Evolutionary conservation across 2,888 invertebrate genomes (phyloP).

Genomic region (Caenorhabditis imperialis): DNA sequence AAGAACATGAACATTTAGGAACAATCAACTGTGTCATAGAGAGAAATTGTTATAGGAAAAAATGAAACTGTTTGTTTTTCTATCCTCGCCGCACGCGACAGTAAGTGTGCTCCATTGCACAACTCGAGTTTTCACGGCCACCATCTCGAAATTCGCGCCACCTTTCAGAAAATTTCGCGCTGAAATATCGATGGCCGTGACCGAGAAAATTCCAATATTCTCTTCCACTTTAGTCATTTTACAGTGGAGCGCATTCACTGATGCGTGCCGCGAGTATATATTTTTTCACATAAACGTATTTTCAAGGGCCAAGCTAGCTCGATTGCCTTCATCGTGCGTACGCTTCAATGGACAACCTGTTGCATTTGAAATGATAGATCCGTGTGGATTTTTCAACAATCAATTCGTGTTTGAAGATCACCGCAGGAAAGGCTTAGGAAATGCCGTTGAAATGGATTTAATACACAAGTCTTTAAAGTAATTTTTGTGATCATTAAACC

Average conservation of each 20-base stretch:
- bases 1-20: background rate
- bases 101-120: too few relatives aligned
- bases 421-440: slow-evolving; percentile 61
- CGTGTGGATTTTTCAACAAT: slow-evolving; percentile 64
- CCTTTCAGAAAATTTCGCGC: too few relatives aligned
- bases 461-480: slow-evolving; percentile 58
- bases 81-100: too few relatives aligned
- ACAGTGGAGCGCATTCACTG: slow-evolving; percentile 7
- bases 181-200: background rate
- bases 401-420: slow-evolving; percentile 63
- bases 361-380: slow-evolving; percentile 67
- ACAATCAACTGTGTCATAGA: slow-evolving; percentile 15
- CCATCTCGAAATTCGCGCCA: too few relatives aligned
- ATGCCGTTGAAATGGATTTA: slow-evolving; percentile 58
- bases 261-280: too few relatives aligned
- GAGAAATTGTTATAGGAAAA: slow-evolving; percentile 1
- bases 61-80: slow-evolving; percentile 14
- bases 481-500: background rate
- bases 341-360: slow-evolving; percentile 56
- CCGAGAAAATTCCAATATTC: slow-evolving; percentile 13
- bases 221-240: background rate
- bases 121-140: too few relatives aligned
- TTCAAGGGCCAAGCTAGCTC: slow-evolving; percentile 59
- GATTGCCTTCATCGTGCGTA: slow-evolving; percentile 60
- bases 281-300: too few relatives aligned